Evolutionary conservation across 2,113 vertebrate species (phyloP), one percentile per base, ranked within the genome.

Genomic region (Syrrhaptes paradoxus): DNA sequence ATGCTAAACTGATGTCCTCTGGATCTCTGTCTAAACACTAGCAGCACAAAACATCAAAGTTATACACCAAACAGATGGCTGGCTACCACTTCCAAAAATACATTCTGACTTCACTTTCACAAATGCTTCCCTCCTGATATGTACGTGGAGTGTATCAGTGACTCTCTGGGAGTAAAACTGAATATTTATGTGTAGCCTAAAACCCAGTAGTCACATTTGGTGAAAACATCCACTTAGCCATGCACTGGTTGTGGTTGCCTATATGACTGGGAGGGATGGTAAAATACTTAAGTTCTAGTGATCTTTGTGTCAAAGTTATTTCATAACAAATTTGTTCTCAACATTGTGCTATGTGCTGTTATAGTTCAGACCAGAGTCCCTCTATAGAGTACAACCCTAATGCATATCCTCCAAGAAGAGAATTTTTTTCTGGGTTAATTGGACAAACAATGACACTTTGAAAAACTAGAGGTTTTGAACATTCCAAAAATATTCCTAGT

Each of bases 321-420:
- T 67, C 57, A 36, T 36, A 32, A 45, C 25, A 17, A 45, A 54
- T 65, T 51, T 62, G 19, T 73, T 49, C 89, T 41, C 21, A 26
- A 29, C 2, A 0, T 22, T 80, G 25, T 9, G 38, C 41, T 51
- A 0, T 34, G 54, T 36, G 63, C 4, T 57, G 20, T 20, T 58
- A 38, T 0, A 1, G 74, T 12, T 6, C 7, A 10, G 11, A 6
- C 32, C 70, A 13, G 24, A 24, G 38, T 45, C 4, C 14, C 4
- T 62, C 73, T 65, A 28, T 3, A 57, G 45, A 72, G 19, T 29
- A 43, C 28, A 67, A 34, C 46, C 41, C 17, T 31, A 10, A 72
- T 49, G 38, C 2, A 10, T 9, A 29, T 26, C 16, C 14, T 80
- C 20, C 29, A 38, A 75, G 48, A 77, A 26, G 6, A 41, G 41